phyloP scores from a whole-genome alignment of 2,113 vertebrate species.

The Catagonus wagneri region DNA sequence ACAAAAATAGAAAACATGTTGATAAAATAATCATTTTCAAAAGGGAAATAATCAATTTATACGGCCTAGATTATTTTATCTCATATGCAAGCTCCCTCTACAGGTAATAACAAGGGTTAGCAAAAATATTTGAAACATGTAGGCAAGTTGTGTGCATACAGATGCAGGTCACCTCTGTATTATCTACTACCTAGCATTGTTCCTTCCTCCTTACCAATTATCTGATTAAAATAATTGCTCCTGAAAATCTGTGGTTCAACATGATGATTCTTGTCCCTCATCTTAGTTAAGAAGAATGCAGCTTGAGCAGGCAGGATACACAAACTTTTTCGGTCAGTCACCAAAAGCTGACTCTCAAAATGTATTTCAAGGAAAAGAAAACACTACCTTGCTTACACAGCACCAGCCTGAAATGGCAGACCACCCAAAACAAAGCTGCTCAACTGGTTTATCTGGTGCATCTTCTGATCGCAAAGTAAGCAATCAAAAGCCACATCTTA shows the following conservation, averaged over 20 bases:
- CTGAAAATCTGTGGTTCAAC: slow-evolving; percentile 46
- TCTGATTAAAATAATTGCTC: slow-evolving; percentile 54
- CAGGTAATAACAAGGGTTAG: slow-evolving; percentile 88
- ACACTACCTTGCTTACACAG: slow-evolving; percentile 64
- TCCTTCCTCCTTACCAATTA: slow-evolving; percentile 52
- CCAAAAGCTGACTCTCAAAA: slow-evolving; percentile 30
- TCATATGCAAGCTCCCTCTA: slow-evolving; percentile 90
- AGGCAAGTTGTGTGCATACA: slow-evolving; percentile 61
- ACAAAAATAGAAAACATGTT: slow-evolving; percentile 15
- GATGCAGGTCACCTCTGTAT: slow-evolving; percentile 70
- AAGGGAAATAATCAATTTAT: slow-evolving; percentile 76
- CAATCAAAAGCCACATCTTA: slow-evolving; percentile 66
- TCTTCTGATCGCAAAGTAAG: slow-evolving; percentile 73
- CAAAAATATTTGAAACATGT: slow-evolving; percentile 84
- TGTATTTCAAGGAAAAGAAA: slow-evolving; percentile 52
- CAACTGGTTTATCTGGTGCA: slow-evolving; percentile 63
- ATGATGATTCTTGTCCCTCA: slow-evolving; percentile 15
- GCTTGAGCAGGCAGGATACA: neutral
- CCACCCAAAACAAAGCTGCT: slow-evolving; percentile 79
- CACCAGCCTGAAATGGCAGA: slow-evolving; percentile 81
- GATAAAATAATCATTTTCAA: slow-evolving; percentile 80
- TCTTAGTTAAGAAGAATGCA: slow-evolving; percentile 60
- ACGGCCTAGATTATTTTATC: slow-evolving; percentile 86
- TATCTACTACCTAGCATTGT: slow-evolving; percentile 52
- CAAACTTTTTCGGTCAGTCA: slow-evolving; percentile 60